Evolutionary conservation across 2,113 vertebrate species (phyloP).

Genomic region (Lagopus leucura): DNA sequence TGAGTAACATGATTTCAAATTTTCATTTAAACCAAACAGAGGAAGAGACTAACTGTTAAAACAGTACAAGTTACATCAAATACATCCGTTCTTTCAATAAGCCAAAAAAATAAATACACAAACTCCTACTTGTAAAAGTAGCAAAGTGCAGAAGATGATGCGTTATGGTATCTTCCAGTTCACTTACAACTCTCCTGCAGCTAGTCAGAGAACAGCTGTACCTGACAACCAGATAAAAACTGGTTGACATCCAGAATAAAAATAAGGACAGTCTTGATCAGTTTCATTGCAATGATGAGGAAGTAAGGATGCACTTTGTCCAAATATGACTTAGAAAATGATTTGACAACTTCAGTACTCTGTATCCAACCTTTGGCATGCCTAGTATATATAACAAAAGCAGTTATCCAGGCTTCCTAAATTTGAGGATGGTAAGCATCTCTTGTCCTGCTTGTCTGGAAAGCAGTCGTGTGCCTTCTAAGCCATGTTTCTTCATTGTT

Average conservation of each 20-base stretch:
- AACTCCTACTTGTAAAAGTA: not conserved
- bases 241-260: not conserved
- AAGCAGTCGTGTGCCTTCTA: constrained; percentile 79
- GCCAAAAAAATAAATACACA: not conserved
- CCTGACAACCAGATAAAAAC: not conserved
- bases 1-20: not conserved
- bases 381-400: not conserved
- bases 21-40: not conserved
- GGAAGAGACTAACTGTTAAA: not conserved
- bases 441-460: constrained; percentile 87
- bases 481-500: constrained; percentile 75
- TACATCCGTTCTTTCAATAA: not conserved
- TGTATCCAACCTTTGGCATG: not conserved
- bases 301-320: not conserved
- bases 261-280: not conserved
- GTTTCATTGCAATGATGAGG: not conserved
- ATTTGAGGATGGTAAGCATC: constrained; percentile 84
- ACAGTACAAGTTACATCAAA: not conserved
- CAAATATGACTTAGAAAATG: not conserved
- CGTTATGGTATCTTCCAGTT: not conserved
- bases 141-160: not conserved
- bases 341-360: not conserved
- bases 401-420: constrained; percentile 55
- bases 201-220: not conserved
- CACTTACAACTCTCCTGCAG: too few species aligned